Evolutionary conservation across 2,797 vertebrate species (phyloP), one percentile per base, ranked within the genome.

Genomic region (Epinephelus malabaricus): DNA sequence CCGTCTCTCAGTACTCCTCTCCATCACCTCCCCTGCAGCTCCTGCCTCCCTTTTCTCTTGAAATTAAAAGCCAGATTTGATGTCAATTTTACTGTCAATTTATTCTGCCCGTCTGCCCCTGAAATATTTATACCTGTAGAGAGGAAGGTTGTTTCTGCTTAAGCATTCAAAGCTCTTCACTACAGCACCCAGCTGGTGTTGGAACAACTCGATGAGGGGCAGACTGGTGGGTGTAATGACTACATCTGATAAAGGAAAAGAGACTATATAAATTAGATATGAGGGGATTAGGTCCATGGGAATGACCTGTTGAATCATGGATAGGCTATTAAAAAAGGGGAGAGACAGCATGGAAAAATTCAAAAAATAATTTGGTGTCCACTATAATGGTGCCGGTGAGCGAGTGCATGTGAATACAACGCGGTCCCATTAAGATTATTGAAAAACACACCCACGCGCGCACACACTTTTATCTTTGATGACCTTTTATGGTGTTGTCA

Each of bases 71-170:
- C 65, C 62, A 76, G 86, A 92, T 92, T 92, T 89, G 90, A 91
- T 94, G 93, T 94, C 93, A 92, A 93, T 94, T 94, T 95, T 88
- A 90, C 91, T 88, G 92, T 92, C 94, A 92, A 95, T 96, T 94
- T 94, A 94, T 93, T 94, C 92, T 79, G 88, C 88, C 85, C 81
- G 81, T 89, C 93, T 86, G 82, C 84, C 78, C 86, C 87, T 95
- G 87, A 94, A 95, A 95, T 95, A 96, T 95, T 94, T 88, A 95
- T 94, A 91, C 79, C 68, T 80, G 85, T 81, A 77, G 91, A 87
- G 87, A 92, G 88, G 92, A 81, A 79, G 88, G 89, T 83, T 88
- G 90, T 86, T 66, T 90, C 87, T 88, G 78, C 86, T 94, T 87
- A 86, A 83, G 78, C 87, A 92, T 94, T 91, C 76, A 89, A 81